Base-by-base conservation (phyloP, 92 coral and sea anemone genomes). In the Phymanthus crucifer region DNA sequence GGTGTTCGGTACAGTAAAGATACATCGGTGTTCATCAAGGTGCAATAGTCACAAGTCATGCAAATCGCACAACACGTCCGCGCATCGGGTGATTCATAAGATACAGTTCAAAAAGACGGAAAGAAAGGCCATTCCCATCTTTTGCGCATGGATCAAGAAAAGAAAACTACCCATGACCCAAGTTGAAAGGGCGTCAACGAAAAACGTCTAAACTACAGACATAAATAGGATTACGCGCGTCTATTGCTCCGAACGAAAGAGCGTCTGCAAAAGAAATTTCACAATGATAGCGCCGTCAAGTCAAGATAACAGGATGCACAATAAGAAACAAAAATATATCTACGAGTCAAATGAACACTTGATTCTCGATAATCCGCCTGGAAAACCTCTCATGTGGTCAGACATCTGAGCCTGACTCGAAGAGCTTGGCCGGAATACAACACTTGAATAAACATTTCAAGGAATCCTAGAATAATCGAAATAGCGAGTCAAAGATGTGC, bases 1-100 rank as follows among this genome's bases (percentile, higher is more conserved):
- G 72, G 73, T 8, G 40, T 94, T 72, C 89, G 89, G 10, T 80
- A 81, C 79, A 91, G 81, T 66, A 74, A 84, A n/a, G 74, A 87
- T 27, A 94, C 94, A 18, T 77, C 91, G 33, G 87, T 91, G 13
- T 94, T 78, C 83, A 57, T 94, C 27, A 94, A 94, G 70, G 78
- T 79, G 27, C 66, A 52, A 48, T 74, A 87, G 72, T 84, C 77
- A 85, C 12, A 69, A 40, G n/a, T 21, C 16, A 36, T 21, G 57
- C 4, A 18, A 38, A 38, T 18, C 14, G 11, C 40, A 8, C 3
- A 18, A 24, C 3, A 27, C 3, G 34, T 12, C 13, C 4, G 58
- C 19, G 58, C 21, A 16, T 50, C 19, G 43, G 10, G 43, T 38
- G 1, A 10, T 38, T 1, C 43, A 10, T 38, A 38, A 4, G 7